Conservation (phyloP, 1,140 invertebrate species). For the Aphelinus atriplicis region DNA sequence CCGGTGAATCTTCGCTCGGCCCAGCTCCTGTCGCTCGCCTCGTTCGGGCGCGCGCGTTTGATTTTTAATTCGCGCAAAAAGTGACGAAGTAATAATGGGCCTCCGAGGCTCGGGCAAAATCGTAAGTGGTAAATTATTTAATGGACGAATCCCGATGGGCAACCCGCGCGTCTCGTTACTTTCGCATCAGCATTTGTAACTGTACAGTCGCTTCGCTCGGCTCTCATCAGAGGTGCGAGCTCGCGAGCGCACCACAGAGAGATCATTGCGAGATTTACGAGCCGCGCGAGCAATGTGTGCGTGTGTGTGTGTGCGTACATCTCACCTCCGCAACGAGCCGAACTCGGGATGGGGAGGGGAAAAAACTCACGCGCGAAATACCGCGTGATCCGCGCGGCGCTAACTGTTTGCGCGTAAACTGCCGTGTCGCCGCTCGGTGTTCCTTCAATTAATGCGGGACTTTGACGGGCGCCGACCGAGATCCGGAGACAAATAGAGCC, state of each 20-base stretch:
- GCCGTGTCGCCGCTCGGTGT: too few relatives aligned
- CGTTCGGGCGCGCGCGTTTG: too few relatives aligned
- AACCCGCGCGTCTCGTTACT: background rate
- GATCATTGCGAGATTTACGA: conserved; percentile 20
- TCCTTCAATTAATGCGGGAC: background rate
- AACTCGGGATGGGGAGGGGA: too few relatives aligned
- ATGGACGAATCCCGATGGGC: too few relatives aligned
- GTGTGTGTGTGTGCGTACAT: too few relatives aligned
- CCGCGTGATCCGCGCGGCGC: background rate
- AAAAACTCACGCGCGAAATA: background rate
- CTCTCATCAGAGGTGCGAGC: conserved; percentile 4
- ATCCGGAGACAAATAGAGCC: conserved; percentile 4
- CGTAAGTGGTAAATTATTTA: too few relatives aligned
- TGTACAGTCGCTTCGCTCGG: conserved; percentile 16
- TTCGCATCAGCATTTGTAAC: conserved; percentile 1
- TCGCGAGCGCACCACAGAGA: background rate
- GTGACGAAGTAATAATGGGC: too few relatives aligned
- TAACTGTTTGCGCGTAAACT: conserved; percentile 4
- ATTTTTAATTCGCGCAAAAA: too few relatives aligned
- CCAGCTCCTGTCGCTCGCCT: too few relatives aligned
- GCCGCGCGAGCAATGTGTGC: background rate
- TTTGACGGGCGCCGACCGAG: background rate
- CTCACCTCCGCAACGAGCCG: too few relatives aligned
- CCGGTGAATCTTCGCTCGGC: background rate
- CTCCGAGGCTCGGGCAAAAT: too few relatives aligned